Evolutionary conservation across 2,113 vertebrate genomes (phyloP).

Genomic region (Dromiciops gliroides): DNA sequence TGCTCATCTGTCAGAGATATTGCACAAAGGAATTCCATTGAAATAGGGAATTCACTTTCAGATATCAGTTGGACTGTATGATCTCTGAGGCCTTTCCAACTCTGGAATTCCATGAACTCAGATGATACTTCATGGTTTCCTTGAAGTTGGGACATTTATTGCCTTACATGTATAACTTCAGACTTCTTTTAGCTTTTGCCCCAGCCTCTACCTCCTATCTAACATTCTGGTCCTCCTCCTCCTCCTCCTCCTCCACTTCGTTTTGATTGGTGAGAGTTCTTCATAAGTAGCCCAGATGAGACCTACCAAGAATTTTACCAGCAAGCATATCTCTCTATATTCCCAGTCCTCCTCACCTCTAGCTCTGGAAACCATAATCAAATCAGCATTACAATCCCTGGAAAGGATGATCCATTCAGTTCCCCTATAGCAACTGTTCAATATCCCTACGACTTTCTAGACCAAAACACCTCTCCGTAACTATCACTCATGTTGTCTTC

Average conservation of each 20-base stretch:
- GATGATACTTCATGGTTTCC: background rate
- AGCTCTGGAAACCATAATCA: background rate
- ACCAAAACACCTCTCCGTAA: background rate
- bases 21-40: background rate
- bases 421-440: background rate
- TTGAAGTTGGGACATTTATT: background rate
- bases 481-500: background rate
- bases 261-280: background rate
- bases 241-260: background rate
- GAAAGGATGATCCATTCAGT: background rate
- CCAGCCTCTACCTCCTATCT: background rate
- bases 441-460: too few relatives aligned
- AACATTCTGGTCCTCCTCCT: background rate
- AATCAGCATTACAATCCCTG: background rate
- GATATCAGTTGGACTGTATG: background rate
- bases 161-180: background rate
- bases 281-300: background rate
- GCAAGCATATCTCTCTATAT: background rate
- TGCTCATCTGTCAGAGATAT: background rate
- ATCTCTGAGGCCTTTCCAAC: background rate
- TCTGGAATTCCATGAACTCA: background rate
- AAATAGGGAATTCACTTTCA: background rate
- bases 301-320: background rate
- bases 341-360: background rate
- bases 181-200: background rate